phyloP scores from a whole-genome alignment of 35 echinoderm and acorn worm species.

The Ptychodera flava region DNA sequence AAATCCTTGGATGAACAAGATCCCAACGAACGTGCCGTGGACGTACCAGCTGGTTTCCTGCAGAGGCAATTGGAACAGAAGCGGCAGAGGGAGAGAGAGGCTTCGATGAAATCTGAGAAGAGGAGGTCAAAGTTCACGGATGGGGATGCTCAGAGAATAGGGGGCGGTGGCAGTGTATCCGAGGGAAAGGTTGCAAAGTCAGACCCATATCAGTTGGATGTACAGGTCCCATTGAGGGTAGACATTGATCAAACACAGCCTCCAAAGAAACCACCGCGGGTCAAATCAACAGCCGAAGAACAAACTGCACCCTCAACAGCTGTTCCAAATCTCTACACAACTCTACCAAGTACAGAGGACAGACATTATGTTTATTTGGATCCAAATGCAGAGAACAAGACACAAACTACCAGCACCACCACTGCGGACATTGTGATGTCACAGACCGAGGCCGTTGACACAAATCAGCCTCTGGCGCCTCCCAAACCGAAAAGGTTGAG shows the following conservation, averaged over 20 bases:
- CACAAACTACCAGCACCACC: no score
- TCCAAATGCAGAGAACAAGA: not conserved
- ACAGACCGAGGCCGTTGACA: not conserved
- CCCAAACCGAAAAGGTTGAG: not conserved
- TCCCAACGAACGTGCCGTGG: not conserved
- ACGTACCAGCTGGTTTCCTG: not conserved
- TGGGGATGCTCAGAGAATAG: not conserved
- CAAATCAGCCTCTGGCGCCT: not conserved
- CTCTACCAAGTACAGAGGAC: no score
- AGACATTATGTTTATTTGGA: no score
- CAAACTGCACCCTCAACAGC: not conserved
- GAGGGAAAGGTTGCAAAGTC: not conserved
- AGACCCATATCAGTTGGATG: not conserved
- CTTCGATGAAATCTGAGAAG: not conserved
- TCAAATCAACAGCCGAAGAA: not conserved
- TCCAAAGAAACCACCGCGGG: not conserved
- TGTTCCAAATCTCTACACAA: no score
- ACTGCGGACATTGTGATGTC: no score
- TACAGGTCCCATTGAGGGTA: not conserved
- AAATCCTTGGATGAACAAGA: not conserved
- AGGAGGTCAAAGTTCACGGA: no score
- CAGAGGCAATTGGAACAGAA: not conserved
- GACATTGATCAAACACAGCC: not conserved
- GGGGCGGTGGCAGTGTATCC: not conserved
- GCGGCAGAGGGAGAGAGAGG: not conserved